Conservation (phyloP, 2,797 vertebrate genomes). For the Acanthurus tractus region DNA sequence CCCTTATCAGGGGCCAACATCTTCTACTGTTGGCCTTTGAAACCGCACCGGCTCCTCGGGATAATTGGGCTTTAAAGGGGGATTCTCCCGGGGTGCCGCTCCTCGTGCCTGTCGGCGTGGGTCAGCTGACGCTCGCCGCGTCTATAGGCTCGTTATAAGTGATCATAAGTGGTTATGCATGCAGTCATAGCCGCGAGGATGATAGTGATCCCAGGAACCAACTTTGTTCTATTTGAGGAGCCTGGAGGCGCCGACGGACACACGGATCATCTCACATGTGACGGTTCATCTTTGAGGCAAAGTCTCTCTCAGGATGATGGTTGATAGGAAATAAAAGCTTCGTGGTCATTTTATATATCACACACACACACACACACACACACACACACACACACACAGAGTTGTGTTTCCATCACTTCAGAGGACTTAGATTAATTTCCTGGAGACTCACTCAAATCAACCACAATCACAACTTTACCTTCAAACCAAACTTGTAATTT, state of each 20-base stretch:
- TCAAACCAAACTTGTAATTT: too few species aligned
- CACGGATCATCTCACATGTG: constrained; percentile 46
- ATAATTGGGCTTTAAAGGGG: constrained; percentile 82
- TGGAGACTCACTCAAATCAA: too few species aligned
- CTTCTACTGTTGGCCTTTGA: constrained; percentile 81
- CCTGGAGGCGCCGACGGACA: constrained; percentile 40
- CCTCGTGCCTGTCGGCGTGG: constrained; percentile 65
- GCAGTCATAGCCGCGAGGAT: constrained; percentile 66
- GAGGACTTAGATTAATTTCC: too few species aligned
- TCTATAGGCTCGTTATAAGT: constrained; percentile 68
- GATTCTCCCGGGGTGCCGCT: constrained; percentile 76
- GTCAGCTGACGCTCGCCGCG: constrained; percentile 77
- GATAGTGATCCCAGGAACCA: constrained; percentile 61
- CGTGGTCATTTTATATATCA: neutral
- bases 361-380: constrained; percentile 17
- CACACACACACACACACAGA: constrained; percentile 25
- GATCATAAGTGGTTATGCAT: constrained; percentile 76
- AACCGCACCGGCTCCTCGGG: constrained; percentile 73
- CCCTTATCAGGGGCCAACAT: constrained; percentile 77
- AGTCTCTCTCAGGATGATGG: constrained; percentile 14
- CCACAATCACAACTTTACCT: too few species aligned
- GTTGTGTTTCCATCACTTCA: too few species aligned
- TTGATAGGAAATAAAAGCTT: neutral
- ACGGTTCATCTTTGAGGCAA: constrained; percentile 66
- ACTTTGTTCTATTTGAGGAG: constrained; percentile 52